phyloP scores from a whole-genome alignment of 2,113 vertebrate species.

The Phasianus colchicus region DNA sequence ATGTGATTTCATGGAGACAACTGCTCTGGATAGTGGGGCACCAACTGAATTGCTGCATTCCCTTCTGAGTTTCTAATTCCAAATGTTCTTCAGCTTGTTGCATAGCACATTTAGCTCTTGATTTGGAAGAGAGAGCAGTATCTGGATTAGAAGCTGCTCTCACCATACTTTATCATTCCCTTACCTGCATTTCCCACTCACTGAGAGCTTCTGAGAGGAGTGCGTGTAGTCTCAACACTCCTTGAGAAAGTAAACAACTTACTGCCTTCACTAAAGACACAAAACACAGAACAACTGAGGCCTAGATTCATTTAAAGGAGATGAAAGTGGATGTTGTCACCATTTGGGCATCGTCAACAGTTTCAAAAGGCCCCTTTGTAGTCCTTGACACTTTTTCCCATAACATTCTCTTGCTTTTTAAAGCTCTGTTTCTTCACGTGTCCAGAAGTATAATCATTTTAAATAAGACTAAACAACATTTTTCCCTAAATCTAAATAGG shows the following conservation, averaged over 20 bases:
- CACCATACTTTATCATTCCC: neutral
- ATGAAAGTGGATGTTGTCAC: neutral
- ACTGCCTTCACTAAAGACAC: accelerated
- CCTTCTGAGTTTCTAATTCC: neutral
- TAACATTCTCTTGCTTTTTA: neutral
- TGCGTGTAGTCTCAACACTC: accelerated
- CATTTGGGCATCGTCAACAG: neutral
- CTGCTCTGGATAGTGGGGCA: neutral
- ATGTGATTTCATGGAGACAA: neutral
- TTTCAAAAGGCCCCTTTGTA: neutral
- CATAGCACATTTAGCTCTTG: neutral
- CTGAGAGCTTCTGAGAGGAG: neutral
- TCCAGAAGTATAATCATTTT: neutral
- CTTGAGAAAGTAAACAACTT: neutral
- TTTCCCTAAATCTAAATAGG: neutral
- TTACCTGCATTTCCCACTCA: neutral
- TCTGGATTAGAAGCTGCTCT: neutral
- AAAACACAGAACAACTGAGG: neutral
- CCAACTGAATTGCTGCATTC: neutral
- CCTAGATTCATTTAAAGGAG: neutral
- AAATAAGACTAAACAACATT: neutral
- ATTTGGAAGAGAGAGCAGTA: neutral
- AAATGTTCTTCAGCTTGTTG: neutral
- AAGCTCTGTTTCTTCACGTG: neutral
- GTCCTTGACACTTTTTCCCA: neutral